Conservation (phyloP, 2,888 invertebrate genomes). For the Phanerotoma sp. region DNA sequence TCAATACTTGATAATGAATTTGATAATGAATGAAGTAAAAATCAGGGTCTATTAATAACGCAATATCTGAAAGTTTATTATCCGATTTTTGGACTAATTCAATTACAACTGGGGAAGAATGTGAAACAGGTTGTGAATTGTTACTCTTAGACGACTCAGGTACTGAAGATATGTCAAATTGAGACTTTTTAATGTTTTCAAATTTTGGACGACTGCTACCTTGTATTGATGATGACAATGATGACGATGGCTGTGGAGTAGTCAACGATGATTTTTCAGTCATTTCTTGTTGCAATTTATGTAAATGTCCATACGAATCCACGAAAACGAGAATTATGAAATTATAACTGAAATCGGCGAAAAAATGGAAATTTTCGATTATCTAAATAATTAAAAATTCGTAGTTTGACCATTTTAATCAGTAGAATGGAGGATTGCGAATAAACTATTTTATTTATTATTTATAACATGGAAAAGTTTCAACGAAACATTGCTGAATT, state of each 20-base stretch:
- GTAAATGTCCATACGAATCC: neutral
- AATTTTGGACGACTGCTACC: neutral
- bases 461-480: too few relatives aligned
- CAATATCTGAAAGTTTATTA: neutral
- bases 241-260: neutral
- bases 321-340: too few relatives aligned
- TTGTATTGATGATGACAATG: neutral
- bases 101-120: neutral
- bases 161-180: too few relatives aligned
- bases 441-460: too few relatives aligned
- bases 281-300: neutral
- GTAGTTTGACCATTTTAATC: too few relatives aligned
- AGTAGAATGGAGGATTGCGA: too few relatives aligned
- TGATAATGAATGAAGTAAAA: too few relatives aligned
- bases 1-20: neutral
- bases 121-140: neutral
- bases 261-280: neutral
- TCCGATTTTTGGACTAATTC: neutral
- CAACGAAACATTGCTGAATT: too few relatives aligned
- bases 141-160: neutral
- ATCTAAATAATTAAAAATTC: too few relatives aligned
- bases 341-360: too few relatives aligned
- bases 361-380: too few relatives aligned
- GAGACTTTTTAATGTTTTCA: neutral
- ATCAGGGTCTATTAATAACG: neutral